Conservation (phyloP, 2,797 vertebrate genomes). For the Brachyrhaphis roseni region DNA sequence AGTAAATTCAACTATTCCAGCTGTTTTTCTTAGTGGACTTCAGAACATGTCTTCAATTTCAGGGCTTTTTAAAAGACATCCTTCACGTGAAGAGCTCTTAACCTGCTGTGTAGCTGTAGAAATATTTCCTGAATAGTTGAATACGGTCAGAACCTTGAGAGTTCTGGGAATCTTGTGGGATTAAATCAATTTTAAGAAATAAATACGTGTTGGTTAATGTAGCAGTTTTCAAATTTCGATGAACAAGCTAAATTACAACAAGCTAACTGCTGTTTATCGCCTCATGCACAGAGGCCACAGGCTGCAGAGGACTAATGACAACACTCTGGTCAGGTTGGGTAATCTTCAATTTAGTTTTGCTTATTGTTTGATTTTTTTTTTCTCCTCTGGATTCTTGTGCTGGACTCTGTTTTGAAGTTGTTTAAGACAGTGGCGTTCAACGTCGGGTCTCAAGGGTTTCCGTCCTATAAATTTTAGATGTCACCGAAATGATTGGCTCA, state of each 20-base stretch:
- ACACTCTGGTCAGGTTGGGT: neutral
- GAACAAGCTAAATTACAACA: neutral
- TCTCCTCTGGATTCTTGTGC: neutral
- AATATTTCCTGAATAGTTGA: neutral
- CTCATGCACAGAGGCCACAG: neutral
- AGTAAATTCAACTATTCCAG: neutral
- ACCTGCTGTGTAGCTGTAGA: neutral
- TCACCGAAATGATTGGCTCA: neutral
- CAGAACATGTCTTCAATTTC: neutral
- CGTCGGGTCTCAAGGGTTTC: neutral
- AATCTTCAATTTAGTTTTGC: neutral
- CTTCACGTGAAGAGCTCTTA: neutral
- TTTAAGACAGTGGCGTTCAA: neutral
- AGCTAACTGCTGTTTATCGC: no score
- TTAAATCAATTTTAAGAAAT: neutral
- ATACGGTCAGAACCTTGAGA: neutral
- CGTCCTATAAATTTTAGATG: neutral
- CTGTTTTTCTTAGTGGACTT: neutral
- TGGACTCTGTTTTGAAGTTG: neutral
- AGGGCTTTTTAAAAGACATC: no score
- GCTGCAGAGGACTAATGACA: neutral
- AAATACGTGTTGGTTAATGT: neutral
- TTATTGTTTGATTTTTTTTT: neutral
- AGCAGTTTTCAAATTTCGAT: neutral
- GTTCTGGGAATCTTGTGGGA: neutral